Evolutionary conservation across 2,888 invertebrate species (phyloP).

Genomic region (Eupithecia abbreviata): DNA sequence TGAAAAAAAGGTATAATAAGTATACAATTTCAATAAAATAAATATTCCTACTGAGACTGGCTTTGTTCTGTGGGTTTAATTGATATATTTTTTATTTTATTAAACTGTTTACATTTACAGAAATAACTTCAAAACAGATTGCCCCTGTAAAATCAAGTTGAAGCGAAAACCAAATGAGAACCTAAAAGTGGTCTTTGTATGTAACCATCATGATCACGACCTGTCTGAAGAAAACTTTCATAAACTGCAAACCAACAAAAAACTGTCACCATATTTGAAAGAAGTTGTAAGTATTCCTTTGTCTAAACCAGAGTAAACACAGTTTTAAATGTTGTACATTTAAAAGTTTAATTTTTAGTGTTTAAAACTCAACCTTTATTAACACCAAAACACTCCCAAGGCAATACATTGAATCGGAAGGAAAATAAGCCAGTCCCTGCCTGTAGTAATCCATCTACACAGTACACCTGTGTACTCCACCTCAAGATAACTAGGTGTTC

Average conservation of each 20-base stretch:
- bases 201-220: constrained; percentile 62
- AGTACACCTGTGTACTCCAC: too few relatives aligned
- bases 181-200: constrained; percentile 57
- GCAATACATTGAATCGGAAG: not conserved
- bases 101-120: constrained; percentile 41
- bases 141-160: constrained; percentile 60
- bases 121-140: constrained; percentile 55
- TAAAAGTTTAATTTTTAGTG: not conserved
- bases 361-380: not conserved
- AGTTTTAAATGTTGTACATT: not conserved
- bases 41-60: not conserved
- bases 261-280: constrained; percentile 59
- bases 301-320: too few relatives aligned
- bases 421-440: not conserved
- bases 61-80: not conserved
- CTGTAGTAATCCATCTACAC: too few relatives aligned
- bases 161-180: constrained; percentile 52
- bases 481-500: too few relatives aligned
- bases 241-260: constrained; percentile 58
- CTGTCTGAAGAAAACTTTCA: constrained; percentile 54
- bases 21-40: not conserved
- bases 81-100: not conserved
- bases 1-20: constrained; percentile 53
- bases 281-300: constrained; percentile 52
- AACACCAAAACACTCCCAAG: not conserved